Evolutionary conservation across 2,797 vertebrate genomes (phyloP).

Genomic region (Choloepus didactylus): DNA sequence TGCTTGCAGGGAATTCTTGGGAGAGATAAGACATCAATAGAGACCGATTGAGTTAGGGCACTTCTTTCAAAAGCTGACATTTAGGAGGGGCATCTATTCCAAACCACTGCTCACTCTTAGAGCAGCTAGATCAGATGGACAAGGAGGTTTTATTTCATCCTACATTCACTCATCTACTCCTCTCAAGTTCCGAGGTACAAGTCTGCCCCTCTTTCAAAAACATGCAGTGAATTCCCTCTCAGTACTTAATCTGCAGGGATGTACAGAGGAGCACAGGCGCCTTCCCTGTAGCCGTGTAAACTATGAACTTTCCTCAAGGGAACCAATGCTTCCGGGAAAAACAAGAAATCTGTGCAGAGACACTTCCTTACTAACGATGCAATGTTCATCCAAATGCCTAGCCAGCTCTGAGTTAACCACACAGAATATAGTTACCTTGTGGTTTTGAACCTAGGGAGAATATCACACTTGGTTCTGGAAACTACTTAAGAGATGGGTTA

Average conservation of each 20-base stretch:
- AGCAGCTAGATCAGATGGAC: not conserved
- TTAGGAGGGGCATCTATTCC: not conserved
- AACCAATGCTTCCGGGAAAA: not conserved
- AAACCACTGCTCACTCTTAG: not conserved
- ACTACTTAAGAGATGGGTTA: not conserved
- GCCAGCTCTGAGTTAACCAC: not conserved
- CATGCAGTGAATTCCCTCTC: not conserved
- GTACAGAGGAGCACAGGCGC: not conserved
- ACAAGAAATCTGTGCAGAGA: slow-evolving; percentile 3
- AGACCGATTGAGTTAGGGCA: not conserved
- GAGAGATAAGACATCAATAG: not conserved
- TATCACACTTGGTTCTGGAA: not conserved
- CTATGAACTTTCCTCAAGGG: not conserved
- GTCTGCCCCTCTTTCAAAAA: not conserved
- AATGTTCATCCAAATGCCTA: not conserved
- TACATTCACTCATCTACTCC: not conserved
- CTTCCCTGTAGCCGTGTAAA: not conserved
- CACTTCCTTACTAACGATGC: not conserved
- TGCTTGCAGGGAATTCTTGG: not conserved
- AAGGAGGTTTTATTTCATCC: not conserved
- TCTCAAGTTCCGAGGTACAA: not conserved
- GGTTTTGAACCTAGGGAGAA: not conserved
- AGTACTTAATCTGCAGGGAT: slow-evolving; percentile 52
- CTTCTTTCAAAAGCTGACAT: not conserved
- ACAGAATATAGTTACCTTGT: not conserved